Percentiles rank a stretch among this genome's conserved stretches.
phyloP scores from a whole-genome alignment of 2,113 vertebrate genomes.

The Thomomys bottae region DNA sequence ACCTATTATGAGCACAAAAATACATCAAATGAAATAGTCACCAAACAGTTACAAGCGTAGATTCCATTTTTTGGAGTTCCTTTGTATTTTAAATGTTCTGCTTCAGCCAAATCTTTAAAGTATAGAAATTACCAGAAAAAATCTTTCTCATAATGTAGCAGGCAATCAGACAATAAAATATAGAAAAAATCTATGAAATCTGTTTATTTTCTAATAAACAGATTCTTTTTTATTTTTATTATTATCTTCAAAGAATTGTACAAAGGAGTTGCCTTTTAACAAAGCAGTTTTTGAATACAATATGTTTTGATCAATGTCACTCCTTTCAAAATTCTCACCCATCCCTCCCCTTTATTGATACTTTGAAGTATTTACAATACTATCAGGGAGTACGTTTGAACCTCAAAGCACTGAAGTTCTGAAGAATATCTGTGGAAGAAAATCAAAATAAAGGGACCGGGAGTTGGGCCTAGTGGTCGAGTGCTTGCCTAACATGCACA shows the following conservation, averaged over 20 bases:
- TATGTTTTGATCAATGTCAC: too few species aligned
- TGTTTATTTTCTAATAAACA: too few species aligned
- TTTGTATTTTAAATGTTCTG: constrained; percentile 19
- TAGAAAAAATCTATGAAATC: too few species aligned
- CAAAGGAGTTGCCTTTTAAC: too few species aligned
- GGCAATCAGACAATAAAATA: not conserved
- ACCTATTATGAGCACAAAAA: not conserved
- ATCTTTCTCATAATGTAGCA: not conserved
- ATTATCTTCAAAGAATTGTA: too few species aligned
- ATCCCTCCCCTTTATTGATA: not conserved
- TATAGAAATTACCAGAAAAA: constrained; percentile 4
- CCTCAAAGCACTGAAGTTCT: constrained; percentile 18
- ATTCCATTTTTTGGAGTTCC: constrained; percentile 15
- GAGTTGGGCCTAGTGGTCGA: too few species aligned
- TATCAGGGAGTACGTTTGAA: not conserved
- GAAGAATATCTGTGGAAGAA: constrained; percentile 29
- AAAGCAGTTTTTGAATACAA: too few species aligned
- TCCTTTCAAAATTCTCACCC: too few species aligned
- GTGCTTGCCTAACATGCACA: too few species aligned
- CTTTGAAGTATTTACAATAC: not conserved
- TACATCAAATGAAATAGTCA: not conserved
- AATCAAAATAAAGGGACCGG: not conserved
- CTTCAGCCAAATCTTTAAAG: constrained; percentile 2
- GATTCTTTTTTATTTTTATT: too few species aligned
- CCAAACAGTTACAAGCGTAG: constrained; percentile 36